These are phyloP conservation scores for Drosophila kanapiae DNA, from an alignment of 1,140 invertebrate genomes.

Conservation along the genomic window DNA sequence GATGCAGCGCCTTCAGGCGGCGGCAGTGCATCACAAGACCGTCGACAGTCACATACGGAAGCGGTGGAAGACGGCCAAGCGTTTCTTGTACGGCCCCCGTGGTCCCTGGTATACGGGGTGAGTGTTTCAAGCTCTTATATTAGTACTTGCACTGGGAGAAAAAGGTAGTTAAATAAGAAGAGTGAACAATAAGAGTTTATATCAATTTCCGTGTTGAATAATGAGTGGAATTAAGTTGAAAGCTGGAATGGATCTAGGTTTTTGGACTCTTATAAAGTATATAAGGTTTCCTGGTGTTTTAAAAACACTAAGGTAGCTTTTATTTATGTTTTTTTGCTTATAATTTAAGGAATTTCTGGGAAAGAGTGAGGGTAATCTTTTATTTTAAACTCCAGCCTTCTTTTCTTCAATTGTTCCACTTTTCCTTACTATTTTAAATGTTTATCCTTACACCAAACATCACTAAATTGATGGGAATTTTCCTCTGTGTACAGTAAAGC, in stretches of 20 bases:
- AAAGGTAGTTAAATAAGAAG: neutral
- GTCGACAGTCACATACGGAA: slow-evolving; percentile 86
- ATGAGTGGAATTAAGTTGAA: neutral
- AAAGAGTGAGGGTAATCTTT: neutral
- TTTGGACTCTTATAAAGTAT: neutral
- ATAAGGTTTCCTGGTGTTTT: too few species aligned
- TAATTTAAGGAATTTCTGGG: neutral
- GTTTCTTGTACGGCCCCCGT: slow-evolving; percentile 87
- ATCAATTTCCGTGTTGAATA: neutral
- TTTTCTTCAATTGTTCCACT: fast-evolving
- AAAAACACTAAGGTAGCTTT: neutral
- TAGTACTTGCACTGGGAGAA: slow-evolving; percentile 1
- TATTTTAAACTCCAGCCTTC: neutral
- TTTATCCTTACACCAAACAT: too few species aligned
- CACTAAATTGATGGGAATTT: too few species aligned
- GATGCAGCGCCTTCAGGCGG: slow-evolving; percentile 86
- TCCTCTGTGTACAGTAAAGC: neutral
- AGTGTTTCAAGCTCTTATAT: slow-evolving; percentile 50
- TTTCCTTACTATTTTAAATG: too few species aligned
- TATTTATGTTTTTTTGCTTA: neutral
- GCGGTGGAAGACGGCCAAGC: slow-evolving; percentile 87
- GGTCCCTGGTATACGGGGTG: slow-evolving; percentile 87
- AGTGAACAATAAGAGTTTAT: too few species aligned
- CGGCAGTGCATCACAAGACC: slow-evolving; percentile 86
- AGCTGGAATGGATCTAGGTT: fast-evolving